Evolutionary conservation across 1,140 invertebrate genomes (phyloP), one percentile per base, ranked within the genome.

Genomic region (Orchesella cincta): DNA sequence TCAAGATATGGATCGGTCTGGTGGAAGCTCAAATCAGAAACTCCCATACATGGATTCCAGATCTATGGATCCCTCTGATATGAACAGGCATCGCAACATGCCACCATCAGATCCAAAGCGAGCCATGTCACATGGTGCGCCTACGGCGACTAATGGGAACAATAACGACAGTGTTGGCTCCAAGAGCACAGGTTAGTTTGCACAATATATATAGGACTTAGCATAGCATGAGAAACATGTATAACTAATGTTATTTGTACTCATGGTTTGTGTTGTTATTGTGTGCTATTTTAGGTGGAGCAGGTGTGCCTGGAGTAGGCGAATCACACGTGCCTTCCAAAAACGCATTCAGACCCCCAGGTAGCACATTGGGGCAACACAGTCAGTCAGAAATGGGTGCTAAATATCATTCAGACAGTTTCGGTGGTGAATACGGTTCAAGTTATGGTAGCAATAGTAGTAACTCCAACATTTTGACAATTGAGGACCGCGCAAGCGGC

Each of bases 371-470:
- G 3, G 54, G 54, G 26, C 54, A 57, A 57, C 12, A 57, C 54
- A 57, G 54, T 57, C 54, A 57, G 26, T 18, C n/a, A 23, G 54
- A 57, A n/a, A 57, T 57, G 54, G 54, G 54, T 57, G 54, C 54
- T 57, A 57, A 57, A 57, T 57, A 57, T 57, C 54, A 57, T 23
- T 12, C 14, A 14, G 54, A 26, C 5, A 23, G 28, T 33, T 67
- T 31, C 29, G 62, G 62, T 8, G 62, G 62, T 2, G 62, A 67
- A 67, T 67, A 31, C 31, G 31, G 62, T 29, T 31, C 62, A 12
- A 31, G 8, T 12, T 67, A 31, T 31, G 62, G 28, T 31, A 33
- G 62, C 14, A 23, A 23, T n/a, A 26, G 54, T 16, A 57, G 54
- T 26, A 18, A 8, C 33, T 31, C 8, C 29, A 33, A 23, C 12